phyloP scores from a whole-genome alignment of 2,797 vertebrate genomes.

The Platalea minor region DNA sequence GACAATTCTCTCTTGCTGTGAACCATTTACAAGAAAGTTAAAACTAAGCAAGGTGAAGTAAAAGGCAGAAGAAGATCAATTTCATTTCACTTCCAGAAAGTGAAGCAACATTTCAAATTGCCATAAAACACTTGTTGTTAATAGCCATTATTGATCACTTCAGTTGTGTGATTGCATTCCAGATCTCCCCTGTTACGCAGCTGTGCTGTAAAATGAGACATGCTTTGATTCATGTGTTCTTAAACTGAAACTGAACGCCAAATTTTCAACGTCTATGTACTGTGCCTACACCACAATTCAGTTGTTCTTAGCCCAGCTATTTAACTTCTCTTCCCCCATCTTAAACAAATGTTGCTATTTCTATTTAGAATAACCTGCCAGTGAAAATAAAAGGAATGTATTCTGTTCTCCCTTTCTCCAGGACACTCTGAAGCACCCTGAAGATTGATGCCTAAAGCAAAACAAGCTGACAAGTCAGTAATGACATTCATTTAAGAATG shows the following conservation, averaged over 20 bases:
- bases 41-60: conserved; percentile 13
- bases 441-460: background rate
- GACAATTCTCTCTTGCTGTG: background rate
- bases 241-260: conserved; percentile 31
- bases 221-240: conserved; percentile 43
- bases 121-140: conserved; percentile 49
- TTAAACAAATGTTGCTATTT: background rate
- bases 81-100: conserved; percentile 54
- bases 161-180: background rate
- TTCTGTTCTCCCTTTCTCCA: background rate
- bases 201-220: background rate
- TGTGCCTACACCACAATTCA: background rate
- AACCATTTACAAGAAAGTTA: background rate
- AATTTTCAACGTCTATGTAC: background rate
- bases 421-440: background rate
- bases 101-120: conserved; percentile 56
- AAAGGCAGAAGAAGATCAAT: conserved; percentile 41
- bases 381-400: background rate
- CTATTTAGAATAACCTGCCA: background rate
- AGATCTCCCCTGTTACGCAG: background rate
- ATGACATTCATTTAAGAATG: background rate
- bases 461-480: background rate
- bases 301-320: background rate
- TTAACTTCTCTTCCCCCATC: background rate
- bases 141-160: conserved; percentile 58